These are phyloP conservation scores for Ephialtes manifestator DNA, from an alignment of 2,888 invertebrate species.

Conservation along the genomic window DNA sequence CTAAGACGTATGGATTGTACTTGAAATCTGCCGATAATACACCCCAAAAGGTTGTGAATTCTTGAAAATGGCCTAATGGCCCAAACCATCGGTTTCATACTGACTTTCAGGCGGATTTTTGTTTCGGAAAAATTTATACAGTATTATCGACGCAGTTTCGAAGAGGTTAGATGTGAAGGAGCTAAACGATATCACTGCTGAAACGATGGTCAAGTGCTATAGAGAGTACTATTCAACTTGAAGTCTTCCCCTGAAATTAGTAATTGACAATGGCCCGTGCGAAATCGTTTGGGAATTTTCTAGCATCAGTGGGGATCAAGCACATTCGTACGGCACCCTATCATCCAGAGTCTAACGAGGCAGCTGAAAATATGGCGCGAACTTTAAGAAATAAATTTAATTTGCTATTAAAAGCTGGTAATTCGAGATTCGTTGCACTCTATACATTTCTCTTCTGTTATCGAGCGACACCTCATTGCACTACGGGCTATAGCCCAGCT, in stretches of 20 bases:
- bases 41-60: not conserved
- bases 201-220: slow-evolving; percentile 44
- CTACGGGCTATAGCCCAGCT: no score
- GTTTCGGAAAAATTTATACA: slow-evolving; percentile 19
- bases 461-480: no score
- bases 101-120: slow-evolving; percentile 40
- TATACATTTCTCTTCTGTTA: no score
- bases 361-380: no score
- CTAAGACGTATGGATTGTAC: slow-evolving; percentile 2
- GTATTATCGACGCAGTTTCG: slow-evolving; percentile 46
- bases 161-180: slow-evolving; percentile 44
- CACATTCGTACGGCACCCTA: slow-evolving; percentile 57
- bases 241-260: slow-evolving; percentile 41
- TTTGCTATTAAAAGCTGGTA: no score
- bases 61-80: slow-evolving; percentile 22
- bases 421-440: no score
- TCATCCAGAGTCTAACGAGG: slow-evolving; percentile 59
- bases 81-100: slow-evolving; percentile 34
- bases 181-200: slow-evolving; percentile 30
- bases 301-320: slow-evolving; percentile 32
- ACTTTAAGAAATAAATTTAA: no score
- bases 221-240: slow-evolving; percentile 59
- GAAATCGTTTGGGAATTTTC: slow-evolving; percentile 40
- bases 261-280: slow-evolving; percentile 56
- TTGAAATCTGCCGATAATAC: slow-evolving; percentile 20